These are phyloP conservation scores for Ernsta delagoae DNA, from an alignment of 2,888 invertebrate species.

Conservation along the genomic window DNA sequence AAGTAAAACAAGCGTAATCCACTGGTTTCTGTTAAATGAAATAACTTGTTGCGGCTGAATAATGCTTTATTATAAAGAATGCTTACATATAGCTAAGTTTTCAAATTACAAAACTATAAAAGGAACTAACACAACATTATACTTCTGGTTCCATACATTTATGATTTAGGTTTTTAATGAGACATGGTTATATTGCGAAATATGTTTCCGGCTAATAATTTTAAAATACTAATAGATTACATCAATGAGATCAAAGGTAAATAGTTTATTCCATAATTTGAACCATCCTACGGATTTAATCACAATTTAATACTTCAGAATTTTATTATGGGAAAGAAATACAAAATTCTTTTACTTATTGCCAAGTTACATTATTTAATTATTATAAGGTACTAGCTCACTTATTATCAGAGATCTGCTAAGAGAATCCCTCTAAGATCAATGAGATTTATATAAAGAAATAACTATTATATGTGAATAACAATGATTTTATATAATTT, in stretches of 20 bases:
- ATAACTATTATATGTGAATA: conserved; percentile 17
- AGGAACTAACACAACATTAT: conserved; percentile 47
- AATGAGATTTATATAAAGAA: conserved; percentile 30
- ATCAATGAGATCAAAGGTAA: conserved; percentile 59
- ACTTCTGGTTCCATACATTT: conserved; percentile 48
- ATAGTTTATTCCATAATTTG: conserved; percentile 41
- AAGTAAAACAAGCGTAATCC: conserved; percentile 60
- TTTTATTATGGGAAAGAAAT: conserved; percentile 55
- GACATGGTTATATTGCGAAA: conserved; percentile 48
- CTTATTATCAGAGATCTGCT: conserved; percentile 11
- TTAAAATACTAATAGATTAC: conserved; percentile 50
- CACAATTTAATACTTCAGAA: conserved; percentile 46
- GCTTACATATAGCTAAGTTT: conserved; percentile 73
- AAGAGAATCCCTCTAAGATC: conserved; percentile 18
- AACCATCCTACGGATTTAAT: conserved; percentile 46
- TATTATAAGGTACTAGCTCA: conserved; percentile 16
- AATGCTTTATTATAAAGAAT: conserved; percentile 81
- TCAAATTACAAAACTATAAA: conserved; percentile 70
- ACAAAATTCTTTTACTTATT: conserved; percentile 48
- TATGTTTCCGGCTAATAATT: conserved; percentile 41
- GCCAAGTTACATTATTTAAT: conserved; percentile 15
- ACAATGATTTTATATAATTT: conserved; percentile 31
- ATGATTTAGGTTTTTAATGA: conserved; percentile 45
- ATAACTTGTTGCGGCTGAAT: conserved; percentile 75
- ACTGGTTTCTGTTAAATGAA: conserved; percentile 67